Evolutionary conservation across 2,797 vertebrate genomes (phyloP), one percentile per base, ranked within the genome.

Genomic region (Ctenosaura bakeri): DNA sequence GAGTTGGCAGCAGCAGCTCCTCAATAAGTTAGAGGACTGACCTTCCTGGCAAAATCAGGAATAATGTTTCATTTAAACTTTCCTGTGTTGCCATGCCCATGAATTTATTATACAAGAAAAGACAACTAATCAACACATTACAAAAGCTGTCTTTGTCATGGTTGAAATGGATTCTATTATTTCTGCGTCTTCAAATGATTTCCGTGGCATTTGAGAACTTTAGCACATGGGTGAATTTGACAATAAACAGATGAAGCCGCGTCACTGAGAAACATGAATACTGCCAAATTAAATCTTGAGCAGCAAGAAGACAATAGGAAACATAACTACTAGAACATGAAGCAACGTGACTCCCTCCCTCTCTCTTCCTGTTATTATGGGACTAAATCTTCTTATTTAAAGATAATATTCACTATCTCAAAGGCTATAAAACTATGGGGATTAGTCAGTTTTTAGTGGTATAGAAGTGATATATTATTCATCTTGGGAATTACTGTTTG

Each of bases 241-340:
- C 94, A 95, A 96, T 95, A 95, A 96, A 95, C 94, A 96, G 95
- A 92, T 95, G 94, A 95, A 12, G 1, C 85, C 8, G 73, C 54
- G 6, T 89, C 26, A 89, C 73, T 87, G 62, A 89, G 84, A 69
- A 89, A 50, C 88, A 92, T 91, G 83, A 92, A 94, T 93, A 89
- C 86, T 92, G 88, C 94, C 92, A 95, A 96, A 95, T 94, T 95
- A 94, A 96, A 95, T 91, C 91, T 94, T 94, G 90, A 90, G 71
- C 92, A 94, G 93, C 92, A 89, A 94, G 64, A 91, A 93, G 91
- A 95, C 95, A 96, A 95, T 95, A 93, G 94, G 92, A 93, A 95
- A 96, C 95, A 96, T 91, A 90, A 95, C 93, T 12, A 24, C 73
- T 91, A 90, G 66, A 96, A 92, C 92, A 93, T 86, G 74, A 93